Evolutionary conservation across 2,888 invertebrate species (phyloP), one percentile per base, ranked within the genome.

Genomic region (Troilus luridus): DNA sequence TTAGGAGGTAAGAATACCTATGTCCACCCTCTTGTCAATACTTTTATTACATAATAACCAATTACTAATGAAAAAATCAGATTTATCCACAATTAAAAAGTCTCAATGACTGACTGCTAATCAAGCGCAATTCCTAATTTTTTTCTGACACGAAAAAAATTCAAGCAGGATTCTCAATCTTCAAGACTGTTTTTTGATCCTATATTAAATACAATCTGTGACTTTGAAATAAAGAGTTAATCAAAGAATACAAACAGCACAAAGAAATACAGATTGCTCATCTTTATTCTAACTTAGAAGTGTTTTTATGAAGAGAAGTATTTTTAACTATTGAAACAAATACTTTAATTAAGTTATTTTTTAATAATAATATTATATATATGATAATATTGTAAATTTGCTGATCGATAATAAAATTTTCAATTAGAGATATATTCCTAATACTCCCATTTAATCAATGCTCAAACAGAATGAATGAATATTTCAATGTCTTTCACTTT

Each of bases 401-500:
- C 24, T 12, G 14, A 12, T 67, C 17, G 41, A 41, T 41, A 41
- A 77, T 77, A 41, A 77, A 77, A 24, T 14, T 41, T 77, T 77
- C 72, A 77, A 7, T 7, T 0, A 9, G 27, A 77, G 24, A 24
- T 9, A 14, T 11, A 14, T 24, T 24, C 12, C 67, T 67, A 67
- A 24, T 24, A 14, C 27, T 27, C 24, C 72, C 17, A 9, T 27
- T 77, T 41, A 7, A 14, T 27, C 0, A 14, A 7, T 77, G 72
- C 72, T 77, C 72, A 77, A 77, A 77, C 10, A 27, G 41, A 77
- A 77, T 41, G 41, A 41, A 41, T 27, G 19, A 77, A 77, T 41
- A 41, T 77, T 77, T 41, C 72, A 14, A 67, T 67, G 72, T 77
- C 72, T 77, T 77, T 77, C 72, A 41, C 72, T 77, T 19, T 41